These are phyloP conservation scores for Dolichopus griseipennis DNA, from an alignment of 2,888 invertebrate species.

Conservation along the genomic window DNA sequence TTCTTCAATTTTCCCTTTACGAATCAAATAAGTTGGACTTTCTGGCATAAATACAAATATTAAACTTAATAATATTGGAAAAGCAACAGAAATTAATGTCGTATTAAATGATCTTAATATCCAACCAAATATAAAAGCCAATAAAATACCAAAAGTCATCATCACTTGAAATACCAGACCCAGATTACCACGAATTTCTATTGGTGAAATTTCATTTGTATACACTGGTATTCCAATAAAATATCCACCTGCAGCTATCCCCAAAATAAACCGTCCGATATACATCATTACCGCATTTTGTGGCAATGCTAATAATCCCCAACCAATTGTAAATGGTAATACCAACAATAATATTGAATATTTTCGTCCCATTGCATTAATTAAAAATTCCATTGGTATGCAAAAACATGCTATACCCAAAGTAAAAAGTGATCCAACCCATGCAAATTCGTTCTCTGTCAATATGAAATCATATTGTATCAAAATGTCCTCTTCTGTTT, in stretches of 20 bases:
- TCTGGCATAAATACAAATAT: constrained; percentile 81
- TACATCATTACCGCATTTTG: constrained; percentile 48
- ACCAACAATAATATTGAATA: constrained; percentile 46
- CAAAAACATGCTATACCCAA: constrained; percentile 67
- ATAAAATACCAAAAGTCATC: constrained; percentile 73
- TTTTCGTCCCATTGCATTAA: constrained; percentile 66
- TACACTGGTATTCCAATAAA: constrained; percentile 79
- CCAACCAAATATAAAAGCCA: constrained; percentile 59
- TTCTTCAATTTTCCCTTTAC: constrained; percentile 52
- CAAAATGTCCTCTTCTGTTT: constrained; percentile 46
- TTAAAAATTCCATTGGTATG: constrained; percentile 60
- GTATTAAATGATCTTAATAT: constrained; percentile 32
- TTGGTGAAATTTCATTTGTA: constrained; percentile 77
- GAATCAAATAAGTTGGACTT: constrained; percentile 60
- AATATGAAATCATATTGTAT: constrained; percentile 51
- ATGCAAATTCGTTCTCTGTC: constrained; percentile 49
- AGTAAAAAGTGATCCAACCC: constrained; percentile 62
- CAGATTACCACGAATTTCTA: constrained; percentile 69
- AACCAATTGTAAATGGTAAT: constrained; percentile 63
- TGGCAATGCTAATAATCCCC: constrained; percentile 64
- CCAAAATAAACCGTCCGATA: constrained; percentile 37
- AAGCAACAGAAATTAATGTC: constrained; percentile 34
- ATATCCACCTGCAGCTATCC: constrained; percentile 56
- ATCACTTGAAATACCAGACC: constrained; percentile 84
- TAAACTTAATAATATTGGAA: constrained; percentile 57